Evolutionary conservation across 1,140 invertebrate genomes (phyloP).

Genomic region (Diachasmimorpha longicaudata): DNA sequence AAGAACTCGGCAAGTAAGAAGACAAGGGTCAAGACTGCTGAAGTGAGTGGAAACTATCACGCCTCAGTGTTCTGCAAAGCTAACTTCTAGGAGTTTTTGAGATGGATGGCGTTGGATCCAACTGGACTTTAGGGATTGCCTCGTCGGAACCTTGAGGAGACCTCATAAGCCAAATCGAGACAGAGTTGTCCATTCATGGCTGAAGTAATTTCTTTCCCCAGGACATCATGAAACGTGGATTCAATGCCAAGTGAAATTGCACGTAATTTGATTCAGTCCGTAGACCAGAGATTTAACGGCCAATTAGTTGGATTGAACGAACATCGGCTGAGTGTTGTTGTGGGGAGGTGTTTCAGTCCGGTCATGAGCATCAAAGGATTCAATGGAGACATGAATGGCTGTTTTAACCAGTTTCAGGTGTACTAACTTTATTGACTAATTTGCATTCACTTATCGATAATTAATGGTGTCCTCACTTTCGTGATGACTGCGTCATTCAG

Average conservation of each 20-base stretch:
- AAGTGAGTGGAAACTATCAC: no score
- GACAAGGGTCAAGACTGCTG: no score
- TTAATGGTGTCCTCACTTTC: not conserved
- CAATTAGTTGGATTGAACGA: slow-evolving; percentile 52
- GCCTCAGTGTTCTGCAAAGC: no score
- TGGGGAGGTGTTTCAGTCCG: not conserved
- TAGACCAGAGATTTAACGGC: slow-evolving; percentile 45
- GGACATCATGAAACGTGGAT: not conserved
- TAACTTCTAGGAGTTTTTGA: no score
- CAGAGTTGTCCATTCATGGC: no score
- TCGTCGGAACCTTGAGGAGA: no score
- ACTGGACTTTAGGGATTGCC: no score
- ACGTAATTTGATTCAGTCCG: slow-evolving; percentile 43
- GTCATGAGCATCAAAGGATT: slow-evolving; percentile 42
- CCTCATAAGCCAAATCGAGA: no score
- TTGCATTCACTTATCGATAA: not conserved
- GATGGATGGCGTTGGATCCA: no score
- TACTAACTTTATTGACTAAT: not conserved
- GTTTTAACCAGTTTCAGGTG: not conserved
- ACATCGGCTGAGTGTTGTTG: slow-evolving; percentile 8
- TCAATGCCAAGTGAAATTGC: slow-evolving; percentile 3
- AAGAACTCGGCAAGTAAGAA: no score
- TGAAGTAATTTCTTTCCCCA: not conserved
- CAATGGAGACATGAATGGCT: not conserved
- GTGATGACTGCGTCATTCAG: not conserved